Evolutionary conservation across 2,888 invertebrate genomes (phyloP), one percentile per base, ranked within the genome.

Genomic region (Sminthurinus aureus): DNA sequence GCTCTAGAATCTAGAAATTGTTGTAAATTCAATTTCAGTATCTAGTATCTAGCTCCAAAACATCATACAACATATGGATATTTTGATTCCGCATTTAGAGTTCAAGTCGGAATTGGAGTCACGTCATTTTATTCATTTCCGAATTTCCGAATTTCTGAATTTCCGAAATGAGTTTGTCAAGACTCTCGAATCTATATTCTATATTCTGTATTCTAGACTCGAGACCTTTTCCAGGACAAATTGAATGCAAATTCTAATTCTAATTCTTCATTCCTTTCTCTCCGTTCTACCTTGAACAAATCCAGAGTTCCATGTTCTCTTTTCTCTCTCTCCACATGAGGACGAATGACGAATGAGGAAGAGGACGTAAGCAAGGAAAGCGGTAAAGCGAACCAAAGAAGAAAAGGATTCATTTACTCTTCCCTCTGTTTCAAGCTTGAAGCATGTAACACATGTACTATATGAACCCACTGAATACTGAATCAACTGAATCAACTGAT

Each of bases 131-230:
- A 81, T 81, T 81, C 64, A 79, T 79, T 79, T 69, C 38, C 38
- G 38, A 38, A 79, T 79, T 79, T 69, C 38, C 38, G 38, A 38
- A 38, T 38, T 38, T 38, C 38, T 38, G 6, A 38, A 81, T 81
- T 81, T 81, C 81, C 64, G 50, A 81, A 74, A 81, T 81, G 81
- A 81, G 66, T 81, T 81, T 81, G 74, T 71, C 73, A 71, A 81
- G 64, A 74, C 75, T n/a, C n/a, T n/a, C n/a, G n/a, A n/a, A n/a
- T n/a, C n/a, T n/a, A n/a, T n/a, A n/a, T n/a, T n/a, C n/a, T n/a
- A n/a, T n/a, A n/a, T n/a, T n/a, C n/a, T n/a, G n/a, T n/a, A n/a
- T n/a, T n/a, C n/a, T n/a, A n/a, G n/a, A n/a, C n/a, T n/a, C 73
- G 80, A 81, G 64, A 74, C 75, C 74, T 74, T 81, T 74, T 73